These are phyloP conservation scores for Aricia agestis DNA, from an alignment of 1,140 invertebrate genomes.

Conservation along the genomic window DNA sequence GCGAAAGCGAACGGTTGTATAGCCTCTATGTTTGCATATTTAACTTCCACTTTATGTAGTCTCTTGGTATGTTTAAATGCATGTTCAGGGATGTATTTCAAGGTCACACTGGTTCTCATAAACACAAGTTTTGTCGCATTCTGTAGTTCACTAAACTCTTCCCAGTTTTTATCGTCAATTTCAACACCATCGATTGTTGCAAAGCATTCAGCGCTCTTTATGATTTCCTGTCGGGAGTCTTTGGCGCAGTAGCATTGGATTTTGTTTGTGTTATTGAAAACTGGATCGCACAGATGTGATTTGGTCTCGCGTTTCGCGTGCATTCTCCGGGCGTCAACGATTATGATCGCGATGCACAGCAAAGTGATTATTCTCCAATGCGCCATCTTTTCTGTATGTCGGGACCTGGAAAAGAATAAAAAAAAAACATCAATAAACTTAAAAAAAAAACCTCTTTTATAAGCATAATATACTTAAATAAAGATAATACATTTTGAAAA, in stretches of 20 bases:
- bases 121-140: conserved; percentile 80
- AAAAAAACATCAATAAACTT: not conserved
- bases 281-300: conserved; percentile 46
- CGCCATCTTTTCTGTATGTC: conserved; percentile 40
- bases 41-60: conserved; percentile 80
- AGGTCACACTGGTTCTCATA: conserved; percentile 77
- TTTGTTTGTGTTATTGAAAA: conserved; percentile 47
- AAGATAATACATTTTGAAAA: too few species aligned
- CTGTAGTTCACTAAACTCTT: conserved; percentile 79
- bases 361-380: conserved; percentile 45
- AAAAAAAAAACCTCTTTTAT: too few species aligned
- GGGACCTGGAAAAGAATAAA: conserved; percentile 35
- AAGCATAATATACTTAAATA: too few species aligned
- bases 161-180: conserved; percentile 79
- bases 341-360: conserved; percentile 39
- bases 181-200: conserved; percentile 77
- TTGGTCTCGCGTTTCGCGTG: conserved; percentile 48
- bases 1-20: conserved; percentile 82
- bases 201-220: conserved; percentile 73
- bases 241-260: conserved; percentile 57
- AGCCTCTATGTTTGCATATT: conserved; percentile 82
- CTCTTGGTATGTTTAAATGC: conserved; percentile 79
- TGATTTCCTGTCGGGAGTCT: conserved; percentile 32
- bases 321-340: conserved; percentile 42
- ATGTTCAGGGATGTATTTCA: conserved; percentile 83